Conservation (phyloP, 2,797 vertebrate species). For the Catamblyrhynchus diadema region DNA sequence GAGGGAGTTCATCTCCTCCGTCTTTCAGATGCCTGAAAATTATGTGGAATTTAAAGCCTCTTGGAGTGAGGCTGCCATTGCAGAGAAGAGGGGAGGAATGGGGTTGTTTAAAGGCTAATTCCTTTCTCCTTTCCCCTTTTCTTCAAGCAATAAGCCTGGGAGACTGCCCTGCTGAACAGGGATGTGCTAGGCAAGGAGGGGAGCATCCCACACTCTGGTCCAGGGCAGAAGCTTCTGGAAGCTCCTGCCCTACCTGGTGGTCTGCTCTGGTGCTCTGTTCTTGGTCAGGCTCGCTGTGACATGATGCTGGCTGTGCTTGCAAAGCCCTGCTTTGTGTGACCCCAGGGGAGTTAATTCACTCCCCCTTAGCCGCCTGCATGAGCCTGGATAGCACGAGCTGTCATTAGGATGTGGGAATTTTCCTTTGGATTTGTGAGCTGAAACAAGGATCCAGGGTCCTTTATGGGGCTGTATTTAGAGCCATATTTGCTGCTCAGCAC, state of each 20-base stretch:
- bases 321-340: background rate
- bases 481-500: background rate
- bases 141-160: background rate
- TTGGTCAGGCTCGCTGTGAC: background rate
- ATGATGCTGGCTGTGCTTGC: background rate
- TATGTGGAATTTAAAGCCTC: background rate
- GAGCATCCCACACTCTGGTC: background rate
- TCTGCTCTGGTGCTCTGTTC: background rate
- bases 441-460: background rate
- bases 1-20: background rate
- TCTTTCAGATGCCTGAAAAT: background rate
- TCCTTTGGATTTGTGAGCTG: background rate
- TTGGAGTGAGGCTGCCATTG: background rate
- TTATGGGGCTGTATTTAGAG: background rate
- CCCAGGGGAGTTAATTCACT: background rate
- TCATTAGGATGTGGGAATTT: background rate
- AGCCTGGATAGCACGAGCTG: background rate
- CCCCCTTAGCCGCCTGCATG: background rate
- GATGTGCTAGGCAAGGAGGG: background rate
- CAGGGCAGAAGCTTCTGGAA: background rate
- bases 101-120: background rate
- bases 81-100: background rate
- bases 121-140: background rate
- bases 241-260: fast-evolving
- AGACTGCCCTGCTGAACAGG: background rate